Evolutionary conservation across 2,113 vertebrate species (phyloP), one percentile per base, ranked within the genome.

Genomic region (Hyperoodon ampullatus): DNA sequence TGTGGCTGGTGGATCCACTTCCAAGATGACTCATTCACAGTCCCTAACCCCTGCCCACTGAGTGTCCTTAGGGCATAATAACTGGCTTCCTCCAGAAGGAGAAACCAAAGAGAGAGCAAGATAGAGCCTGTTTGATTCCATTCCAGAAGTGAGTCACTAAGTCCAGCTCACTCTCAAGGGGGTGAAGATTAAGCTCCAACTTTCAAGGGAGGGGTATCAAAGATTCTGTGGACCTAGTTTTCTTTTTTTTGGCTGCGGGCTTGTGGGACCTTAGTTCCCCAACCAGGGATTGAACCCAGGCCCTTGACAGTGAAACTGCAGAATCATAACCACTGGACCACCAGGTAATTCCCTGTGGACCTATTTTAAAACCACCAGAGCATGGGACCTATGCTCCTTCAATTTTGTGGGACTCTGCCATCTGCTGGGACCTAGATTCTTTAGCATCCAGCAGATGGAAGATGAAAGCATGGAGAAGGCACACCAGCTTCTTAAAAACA

Each of bases 271-370:
- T 77, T 77, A 33, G 28, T 53, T 77, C 74, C 44, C 28, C 0
- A 1, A 47, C 30, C 44, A 77, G 28, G 28, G 28, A 33, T 77
- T 50, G 16, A 77, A 50, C 44, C 28, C 0, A 1, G 44, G 74
- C 30, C 33, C 10, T 33, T 1, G 10, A 53, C 47, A 21, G 3
- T 21, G 18, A 13, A 53, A 53, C 5, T 0, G 1, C 16, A 10
- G 74, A 33, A 5, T 53, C 47, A 13, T 19, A 53, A n/a, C 47
- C 74, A 77, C 28, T 77, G 74, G 44, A 3, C 28, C 8, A 11
- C 74, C 28, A 50, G 44, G 44, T 16, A 50, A 50, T 53, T 50
- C 9, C 44, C 39, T 47, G 47, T 85, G 44, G 13, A 18, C 53
- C n/a, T 75, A 42, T 66, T 71, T 71, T 71, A 80, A 80, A 84